Evolutionary conservation across 2,113 vertebrate genomes (phyloP).

Genomic region (Caranx melampygus): DNA sequence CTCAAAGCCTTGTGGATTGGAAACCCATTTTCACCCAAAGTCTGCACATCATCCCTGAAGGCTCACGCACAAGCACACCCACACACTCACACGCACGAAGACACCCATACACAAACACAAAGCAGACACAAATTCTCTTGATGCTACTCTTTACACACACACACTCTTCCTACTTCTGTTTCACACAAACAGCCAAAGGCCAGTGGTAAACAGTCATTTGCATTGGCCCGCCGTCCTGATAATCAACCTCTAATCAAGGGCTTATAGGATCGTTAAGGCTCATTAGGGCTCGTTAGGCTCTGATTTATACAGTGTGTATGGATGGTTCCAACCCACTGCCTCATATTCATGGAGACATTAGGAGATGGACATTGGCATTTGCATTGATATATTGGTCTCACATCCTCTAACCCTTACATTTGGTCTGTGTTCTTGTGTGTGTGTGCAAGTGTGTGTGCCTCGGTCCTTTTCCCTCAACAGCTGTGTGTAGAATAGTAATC

Average conservation of each 20-base stretch:
- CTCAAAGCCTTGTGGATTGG: slow-evolving; percentile 56
- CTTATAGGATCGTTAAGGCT: slow-evolving; percentile 62
- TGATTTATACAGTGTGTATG: slow-evolving; percentile 76
- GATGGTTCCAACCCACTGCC: slow-evolving; percentile 49
- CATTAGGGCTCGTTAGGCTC: slow-evolving; percentile 51
- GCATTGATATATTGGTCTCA: slow-evolving; percentile 58
- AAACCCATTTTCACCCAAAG: slow-evolving; percentile 71
- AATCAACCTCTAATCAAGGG: slow-evolving; percentile 70
- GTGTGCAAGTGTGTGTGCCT: background rate
- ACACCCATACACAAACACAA: background rate
- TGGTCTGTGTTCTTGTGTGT: background rate
- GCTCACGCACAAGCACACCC: slow-evolving; percentile 20
- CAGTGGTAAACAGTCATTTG: slow-evolving; percentile 58
- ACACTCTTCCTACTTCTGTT: background rate
- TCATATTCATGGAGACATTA: slow-evolving; percentile 68
- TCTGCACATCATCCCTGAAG: slow-evolving; percentile 48
- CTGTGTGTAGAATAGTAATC: slow-evolving; percentile 54
- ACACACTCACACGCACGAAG: slow-evolving; percentile 1
- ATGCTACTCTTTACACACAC: slow-evolving; percentile 7
- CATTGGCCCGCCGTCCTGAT: slow-evolving; percentile 47
- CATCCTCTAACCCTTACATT: slow-evolving; percentile 25
- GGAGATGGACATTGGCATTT: slow-evolving; percentile 61
- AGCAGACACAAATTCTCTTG: background rate
- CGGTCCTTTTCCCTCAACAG: slow-evolving; percentile 32
- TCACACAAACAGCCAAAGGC: slow-evolving; percentile 44